These are phyloP conservation scores for Kuschelorhynchus macadamiae DNA, from an alignment of 2,888 invertebrate genomes.

Conservation along the genomic window DNA sequence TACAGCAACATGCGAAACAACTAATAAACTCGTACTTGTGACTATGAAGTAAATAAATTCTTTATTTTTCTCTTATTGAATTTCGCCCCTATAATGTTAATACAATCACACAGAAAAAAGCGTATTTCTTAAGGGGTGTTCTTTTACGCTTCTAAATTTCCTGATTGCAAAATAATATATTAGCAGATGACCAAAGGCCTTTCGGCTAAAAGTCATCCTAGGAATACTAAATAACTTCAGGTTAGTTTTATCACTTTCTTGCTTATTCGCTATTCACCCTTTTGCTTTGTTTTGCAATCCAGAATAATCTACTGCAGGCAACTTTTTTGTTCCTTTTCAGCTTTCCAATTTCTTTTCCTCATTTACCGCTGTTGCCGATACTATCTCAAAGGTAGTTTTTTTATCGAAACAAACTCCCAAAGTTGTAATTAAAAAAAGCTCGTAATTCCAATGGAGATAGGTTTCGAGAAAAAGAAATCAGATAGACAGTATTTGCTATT, in stretches of 20 bases:
- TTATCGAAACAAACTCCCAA: constrained; percentile 59
- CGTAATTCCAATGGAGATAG: constrained; percentile 48
- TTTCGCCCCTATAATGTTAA: too few relatives aligned
- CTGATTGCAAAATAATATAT: constrained; percentile 29
- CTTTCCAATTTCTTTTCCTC: constrained; percentile 63
- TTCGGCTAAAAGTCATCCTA: constrained; percentile 17
- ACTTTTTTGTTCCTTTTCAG: constrained; percentile 60
- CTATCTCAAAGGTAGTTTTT: constrained; percentile 61
- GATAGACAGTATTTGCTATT: too few relatives aligned
- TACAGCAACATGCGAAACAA: too few relatives aligned
- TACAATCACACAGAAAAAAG: too few relatives aligned
- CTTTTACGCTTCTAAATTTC: not conserved
- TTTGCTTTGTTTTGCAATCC: constrained; percentile 56
- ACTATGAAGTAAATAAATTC: too few relatives aligned
- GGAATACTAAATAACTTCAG: constrained; percentile 36
- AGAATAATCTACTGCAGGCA: constrained; percentile 63
- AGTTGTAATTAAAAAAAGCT: constrained; percentile 62
- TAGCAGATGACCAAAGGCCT: constrained; percentile 21
- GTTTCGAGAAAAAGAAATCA: constrained; percentile 20
- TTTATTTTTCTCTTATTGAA: too few relatives aligned
- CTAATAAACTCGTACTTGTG: too few relatives aligned
- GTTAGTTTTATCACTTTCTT: constrained; percentile 48
- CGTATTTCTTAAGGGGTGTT: too few relatives aligned
- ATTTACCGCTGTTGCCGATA: constrained; percentile 58
- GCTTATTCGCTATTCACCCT: constrained; percentile 64